Conservation (phyloP, 2,888 invertebrate species). For the Augiades crinisus region DNA sequence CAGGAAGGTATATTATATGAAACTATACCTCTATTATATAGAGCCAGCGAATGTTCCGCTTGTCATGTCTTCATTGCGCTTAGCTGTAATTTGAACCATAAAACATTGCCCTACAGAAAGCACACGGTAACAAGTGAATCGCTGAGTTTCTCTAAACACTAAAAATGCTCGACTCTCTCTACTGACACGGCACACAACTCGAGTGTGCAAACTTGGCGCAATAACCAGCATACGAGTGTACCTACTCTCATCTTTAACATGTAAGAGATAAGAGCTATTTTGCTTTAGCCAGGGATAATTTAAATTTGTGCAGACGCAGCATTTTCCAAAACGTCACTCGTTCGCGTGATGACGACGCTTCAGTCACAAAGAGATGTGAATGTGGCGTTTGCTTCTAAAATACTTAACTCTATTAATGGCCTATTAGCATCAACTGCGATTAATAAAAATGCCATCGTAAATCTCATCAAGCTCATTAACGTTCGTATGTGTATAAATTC, state of each 20-base stretch:
- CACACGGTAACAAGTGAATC: not conserved
- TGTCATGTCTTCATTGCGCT: no score
- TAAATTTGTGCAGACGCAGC: conserved; percentile 35
- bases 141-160: conserved; percentile 17
- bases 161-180: conserved; percentile 16
- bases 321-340: conserved; percentile 49
- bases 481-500: no score
- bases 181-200: conserved; percentile 47
- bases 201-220: conserved; percentile 46
- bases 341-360: conserved; percentile 43
- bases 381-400: conserved; percentile 38
- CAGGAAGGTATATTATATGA: no score
- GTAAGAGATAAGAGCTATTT: not conserved
- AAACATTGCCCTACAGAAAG: not conserved
- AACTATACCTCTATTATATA: no score
- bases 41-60: no score
- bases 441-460: no score
- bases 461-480: no score
- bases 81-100: not conserved
- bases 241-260: not conserved
- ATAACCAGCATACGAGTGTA: conserved; percentile 28
- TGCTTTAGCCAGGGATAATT: not conserved
- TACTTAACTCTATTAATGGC: not conserved
- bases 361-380: conserved; percentile 42
- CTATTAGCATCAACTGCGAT: not conserved